Percentiles rank a stretch among this genome's conserved stretches.
Evolutionary conservation across 2,113 vertebrate genomes (phyloP).

Genomic region (Mastomys natalensis): DNA sequence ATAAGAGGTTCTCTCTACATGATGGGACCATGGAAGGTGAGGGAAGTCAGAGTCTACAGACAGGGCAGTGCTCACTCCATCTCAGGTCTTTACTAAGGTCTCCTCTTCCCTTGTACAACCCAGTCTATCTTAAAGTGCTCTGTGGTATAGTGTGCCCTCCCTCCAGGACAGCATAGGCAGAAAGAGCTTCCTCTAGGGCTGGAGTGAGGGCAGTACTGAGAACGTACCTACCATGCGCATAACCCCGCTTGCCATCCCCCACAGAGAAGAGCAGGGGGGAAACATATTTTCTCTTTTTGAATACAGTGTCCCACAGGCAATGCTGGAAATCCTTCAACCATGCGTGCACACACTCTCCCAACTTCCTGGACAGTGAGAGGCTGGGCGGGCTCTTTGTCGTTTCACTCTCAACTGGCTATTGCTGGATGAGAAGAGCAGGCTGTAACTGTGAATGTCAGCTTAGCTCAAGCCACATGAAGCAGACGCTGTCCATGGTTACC

Average conservation of each 20-base stretch:
- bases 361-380: not conserved
- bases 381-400: not conserved
- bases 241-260: too few relatives aligned
- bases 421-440: not conserved
- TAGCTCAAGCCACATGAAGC: not conserved
- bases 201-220: not conserved
- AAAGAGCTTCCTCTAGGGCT: not conserved
- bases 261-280: not conserved
- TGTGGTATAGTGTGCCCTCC: not conserved
- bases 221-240: not conserved
- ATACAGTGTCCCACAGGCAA: not conserved
- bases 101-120: not conserved
- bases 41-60: not conserved
- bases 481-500: not conserved
- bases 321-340: not conserved
- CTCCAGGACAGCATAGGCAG: not conserved
- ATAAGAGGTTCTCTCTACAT: too few relatives aligned
- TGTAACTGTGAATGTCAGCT: not conserved
- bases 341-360: accelerated
- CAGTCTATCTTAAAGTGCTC: not conserved
- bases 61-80: not conserved
- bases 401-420: not conserved
- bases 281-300: accelerated
- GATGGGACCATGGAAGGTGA: not conserved
- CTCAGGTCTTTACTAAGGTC: not conserved